A percentile compares a stretch with the other conserved stretches of the same genome.
phyloP scores from a whole-genome alignment of 1,140 invertebrate genomes.

The Druon quercuslanigerum region DNA sequence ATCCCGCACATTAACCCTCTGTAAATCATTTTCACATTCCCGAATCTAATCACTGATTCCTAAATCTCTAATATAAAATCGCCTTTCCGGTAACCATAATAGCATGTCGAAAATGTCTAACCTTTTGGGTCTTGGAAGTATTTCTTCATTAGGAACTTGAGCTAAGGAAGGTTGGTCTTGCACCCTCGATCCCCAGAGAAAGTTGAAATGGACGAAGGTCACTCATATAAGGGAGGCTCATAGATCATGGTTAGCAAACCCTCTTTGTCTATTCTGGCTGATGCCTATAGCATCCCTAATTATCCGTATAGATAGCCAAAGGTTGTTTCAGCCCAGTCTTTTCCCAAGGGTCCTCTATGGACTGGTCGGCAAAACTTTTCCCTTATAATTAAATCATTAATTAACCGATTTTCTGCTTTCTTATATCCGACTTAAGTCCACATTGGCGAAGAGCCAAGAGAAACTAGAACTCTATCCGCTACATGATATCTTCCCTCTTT shows the following conservation, averaged over 20 bases:
- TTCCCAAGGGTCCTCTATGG: constrained; percentile 34
- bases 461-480: constrained; percentile 1
- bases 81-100: background rate
- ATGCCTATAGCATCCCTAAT: constrained; percentile 62
- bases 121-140: constrained; percentile 42
- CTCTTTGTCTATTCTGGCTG: constrained; percentile 41
- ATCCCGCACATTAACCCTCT: no score
- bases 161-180: constrained; percentile 41
- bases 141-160: constrained; percentile 59
- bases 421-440: background rate
- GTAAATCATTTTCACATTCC: no score
- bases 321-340: constrained; percentile 29
- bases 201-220: constrained; percentile 59
- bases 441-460: background rate
- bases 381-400: constrained; percentile 70
- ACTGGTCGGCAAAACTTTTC: constrained; percentile 57
- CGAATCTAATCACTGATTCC: no score
- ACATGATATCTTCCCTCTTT: background rate
- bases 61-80: no score
- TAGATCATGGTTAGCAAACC: constrained; percentile 67
- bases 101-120: background rate
- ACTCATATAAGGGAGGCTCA: constrained; percentile 64
- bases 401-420: constrained; percentile 45
- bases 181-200: constrained; percentile 55
- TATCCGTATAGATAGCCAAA: constrained; percentile 54